A percentile compares a stretch with the other conserved stretches of the same genome.
Conservation (phyloP, 1,140 invertebrate genomes). For the Rhyzopertha dominica region DNA sequence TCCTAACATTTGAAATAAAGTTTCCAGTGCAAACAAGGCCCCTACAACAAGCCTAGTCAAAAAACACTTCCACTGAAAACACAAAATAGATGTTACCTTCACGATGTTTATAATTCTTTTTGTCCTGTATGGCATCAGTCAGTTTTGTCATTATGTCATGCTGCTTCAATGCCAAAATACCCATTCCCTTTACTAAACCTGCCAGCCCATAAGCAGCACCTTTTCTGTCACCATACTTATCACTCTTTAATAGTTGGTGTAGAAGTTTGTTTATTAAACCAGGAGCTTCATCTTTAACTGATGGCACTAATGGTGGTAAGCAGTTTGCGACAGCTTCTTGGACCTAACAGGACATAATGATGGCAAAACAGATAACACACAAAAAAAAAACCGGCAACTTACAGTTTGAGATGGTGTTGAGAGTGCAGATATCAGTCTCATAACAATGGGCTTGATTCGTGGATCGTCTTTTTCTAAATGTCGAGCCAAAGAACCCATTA, state of each 20-base stretch:
- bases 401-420: conserved; percentile 95
- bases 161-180: conserved; percentile 92
- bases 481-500: conserved; percentile 93
- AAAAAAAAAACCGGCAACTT: conserved; percentile 10
- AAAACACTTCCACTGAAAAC: conserved; percentile 1
- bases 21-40: conserved; percentile 95
- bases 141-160: conserved; percentile 93
- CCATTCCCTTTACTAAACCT: conserved; percentile 90
- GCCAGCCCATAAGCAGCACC: conserved; percentile 87
- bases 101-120: conserved; percentile 88
- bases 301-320: conserved; percentile 86
- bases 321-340: conserved; percentile 98
- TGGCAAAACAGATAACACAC: background rate
- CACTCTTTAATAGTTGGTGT: conserved; percentile 82
- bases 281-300: conserved; percentile 85
- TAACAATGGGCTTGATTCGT: conserved; percentile 87
- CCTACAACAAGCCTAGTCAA: conserved; percentile 49
- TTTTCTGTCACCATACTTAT: conserved; percentile 94
- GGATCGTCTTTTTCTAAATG: conserved; percentile 90
- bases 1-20: conserved; percentile 91
- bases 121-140: conserved; percentile 92
- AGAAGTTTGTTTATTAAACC: conserved; percentile 84
- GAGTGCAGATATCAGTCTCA: conserved; percentile 82
- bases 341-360: conserved; percentile 55
- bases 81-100: conserved; percentile 62